Evolutionary conservation across 2,797 vertebrate species (phyloP).

Genomic region (Atherinosoma microstoma): DNA sequence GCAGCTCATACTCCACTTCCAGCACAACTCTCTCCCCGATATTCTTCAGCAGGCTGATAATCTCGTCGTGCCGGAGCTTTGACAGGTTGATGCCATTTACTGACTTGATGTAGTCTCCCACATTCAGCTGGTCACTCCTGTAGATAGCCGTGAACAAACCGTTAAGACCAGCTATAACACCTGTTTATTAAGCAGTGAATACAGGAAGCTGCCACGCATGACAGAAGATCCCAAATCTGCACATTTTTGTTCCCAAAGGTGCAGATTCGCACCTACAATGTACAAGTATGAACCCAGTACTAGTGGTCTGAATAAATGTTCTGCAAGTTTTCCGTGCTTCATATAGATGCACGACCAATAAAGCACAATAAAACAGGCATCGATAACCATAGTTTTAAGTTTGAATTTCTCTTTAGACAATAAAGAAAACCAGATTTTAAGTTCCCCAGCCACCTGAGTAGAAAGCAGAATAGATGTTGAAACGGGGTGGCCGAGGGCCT

Average conservation of each 20-base stretch:
- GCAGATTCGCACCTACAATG: neutral
- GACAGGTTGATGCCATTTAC: constrained; percentile 97
- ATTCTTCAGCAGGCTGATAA: constrained; percentile 96
- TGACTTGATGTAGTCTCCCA: constrained; percentile 96
- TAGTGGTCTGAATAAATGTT: neutral
- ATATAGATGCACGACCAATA: no score
- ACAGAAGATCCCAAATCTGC: neutral
- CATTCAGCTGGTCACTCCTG: constrained; percentile 96
- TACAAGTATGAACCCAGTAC: neutral
- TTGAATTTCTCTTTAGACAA: neutral
- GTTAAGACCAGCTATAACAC: neutral
- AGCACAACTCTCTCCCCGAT: constrained; percentile 96
- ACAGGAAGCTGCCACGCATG: neutral
- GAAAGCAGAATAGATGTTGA: constrained; percentile 1
- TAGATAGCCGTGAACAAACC: neutral
- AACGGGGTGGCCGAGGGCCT: constrained; percentile 24
- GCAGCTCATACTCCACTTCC: constrained; percentile 97
- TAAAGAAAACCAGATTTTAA: neutral
- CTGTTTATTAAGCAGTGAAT: neutral
- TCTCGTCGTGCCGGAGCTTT: constrained; percentile 94
- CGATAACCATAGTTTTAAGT: no score
- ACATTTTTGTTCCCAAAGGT: neutral
- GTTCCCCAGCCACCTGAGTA: constrained; percentile 7
- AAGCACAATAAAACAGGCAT: no score
- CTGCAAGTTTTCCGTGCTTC: neutral